Base-by-base conservation (phyloP, 2,797 vertebrate genomes). In the Karalla daura region DNA sequence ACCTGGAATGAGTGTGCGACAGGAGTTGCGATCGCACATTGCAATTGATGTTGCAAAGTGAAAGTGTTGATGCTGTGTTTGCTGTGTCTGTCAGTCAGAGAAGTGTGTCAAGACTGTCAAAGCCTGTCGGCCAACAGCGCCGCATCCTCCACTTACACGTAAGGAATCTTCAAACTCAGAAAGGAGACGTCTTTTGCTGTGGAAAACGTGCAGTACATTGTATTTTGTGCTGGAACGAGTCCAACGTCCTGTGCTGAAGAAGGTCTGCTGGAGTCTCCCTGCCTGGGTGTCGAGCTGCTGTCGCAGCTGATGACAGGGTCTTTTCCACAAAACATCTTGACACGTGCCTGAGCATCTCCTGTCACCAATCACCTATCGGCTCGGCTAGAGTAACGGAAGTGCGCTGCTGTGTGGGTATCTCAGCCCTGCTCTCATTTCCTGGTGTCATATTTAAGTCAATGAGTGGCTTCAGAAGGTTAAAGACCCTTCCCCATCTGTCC, bases 381-480 rank as follows among this genome's bases (percentile, higher is more conserved):
- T 39, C n/a, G 46, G 41, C 58, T 56, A 56, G 36, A 45, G 45
- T 50, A 28, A 58, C 32, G 35, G 37, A 72, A 36, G 69, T 23
- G 28, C 40, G 39, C 0, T 27, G 20, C 63, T 28, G 14, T 64
- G 27, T 4, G 21, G 20, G 24, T 33, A 44, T 58, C 25, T 45
- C 25, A 62, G 17, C 2, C 30, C 13, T 46, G 7, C 64, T 47
- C 14, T 70, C 33, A 50, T 49, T 63, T 60, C 5, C 27, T 18
- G 47, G 44, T 76, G 5, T 73, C 68, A 63, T 63, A 58, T 37
- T 85, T 43, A 77, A 46, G 70, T 13, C 52, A 49, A 63, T 78
- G 61, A 47, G 37, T 68, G n/a, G n/a, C n/a, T n/a, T n/a, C n/a
- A n/a, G n/a, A n/a, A n/a, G n/a, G n/a, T n/a, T n/a, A n/a, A n/a